These are phyloP conservation scores for Agonum fuliginosum DNA, from an alignment of 2,888 invertebrate species.

Conservation along the genomic window DNA sequence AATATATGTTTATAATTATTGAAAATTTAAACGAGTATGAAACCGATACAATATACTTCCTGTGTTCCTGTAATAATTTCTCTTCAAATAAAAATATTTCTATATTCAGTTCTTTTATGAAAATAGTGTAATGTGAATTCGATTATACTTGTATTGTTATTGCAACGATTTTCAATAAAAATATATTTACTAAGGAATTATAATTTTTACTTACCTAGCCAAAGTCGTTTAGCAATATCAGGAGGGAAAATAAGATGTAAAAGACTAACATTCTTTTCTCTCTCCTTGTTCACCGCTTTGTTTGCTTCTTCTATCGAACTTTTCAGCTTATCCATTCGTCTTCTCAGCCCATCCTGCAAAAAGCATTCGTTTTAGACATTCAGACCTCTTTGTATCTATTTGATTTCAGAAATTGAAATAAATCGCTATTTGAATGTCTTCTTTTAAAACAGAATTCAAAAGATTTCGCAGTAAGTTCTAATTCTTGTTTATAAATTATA, in stretches of 20 bases:
- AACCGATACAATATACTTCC: too few species aligned
- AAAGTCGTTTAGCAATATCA: constrained; percentile 93
- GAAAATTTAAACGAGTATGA: too few species aligned
- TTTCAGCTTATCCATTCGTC: constrained; percentile 95
- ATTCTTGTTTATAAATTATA: constrained; percentile 10
- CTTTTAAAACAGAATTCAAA: background rate
- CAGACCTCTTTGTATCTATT: constrained; percentile 26
- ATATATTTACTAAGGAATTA: too few species aligned
- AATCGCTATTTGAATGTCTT: constrained; percentile 10
- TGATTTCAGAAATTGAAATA: constrained; percentile 30
- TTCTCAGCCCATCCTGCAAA: constrained; percentile 86
- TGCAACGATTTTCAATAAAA: too few species aligned
- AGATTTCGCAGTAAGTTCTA: background rate
- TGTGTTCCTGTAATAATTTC: too few species aligned
- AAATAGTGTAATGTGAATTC: too few species aligned
- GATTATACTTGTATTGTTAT: too few species aligned
- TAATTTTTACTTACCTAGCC: constrained; percentile 85
- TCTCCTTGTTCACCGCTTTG: constrained; percentile 92
- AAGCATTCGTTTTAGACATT: constrained; percentile 2
- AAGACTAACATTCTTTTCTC: constrained; percentile 95
- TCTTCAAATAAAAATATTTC: too few species aligned
- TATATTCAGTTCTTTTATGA: too few species aligned
- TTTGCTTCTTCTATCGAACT: constrained; percentile 95
- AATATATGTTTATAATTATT: too few species aligned
- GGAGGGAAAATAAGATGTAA: constrained; percentile 96